A percentile compares a stretch with the other conserved stretches of the same genome.
Evolutionary conservation across 2,888 invertebrate species (phyloP).

Genomic region (Heteropelma amictum): DNA sequence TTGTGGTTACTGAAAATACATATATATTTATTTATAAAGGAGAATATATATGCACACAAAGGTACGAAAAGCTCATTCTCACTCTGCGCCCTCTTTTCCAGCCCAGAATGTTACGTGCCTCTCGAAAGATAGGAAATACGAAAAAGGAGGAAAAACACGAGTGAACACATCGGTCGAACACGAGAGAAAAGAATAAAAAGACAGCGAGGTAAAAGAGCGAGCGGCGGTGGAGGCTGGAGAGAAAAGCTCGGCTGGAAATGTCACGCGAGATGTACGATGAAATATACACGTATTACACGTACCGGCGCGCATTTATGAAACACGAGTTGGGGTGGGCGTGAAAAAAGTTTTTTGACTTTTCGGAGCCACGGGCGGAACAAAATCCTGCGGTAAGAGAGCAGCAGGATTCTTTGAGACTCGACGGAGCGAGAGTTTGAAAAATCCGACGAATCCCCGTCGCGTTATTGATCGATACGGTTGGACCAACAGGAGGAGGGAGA

Average conservation of each 20-base stretch:
- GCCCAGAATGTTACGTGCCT: slow-evolving; percentile 4
- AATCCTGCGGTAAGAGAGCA: too few relatives aligned
- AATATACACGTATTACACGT: too few relatives aligned
- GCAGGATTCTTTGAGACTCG: slow-evolving; percentile 6
- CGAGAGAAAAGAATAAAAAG: background rate
- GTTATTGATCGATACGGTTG: too few relatives aligned
- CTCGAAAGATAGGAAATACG: background rate
- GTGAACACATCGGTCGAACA: slow-evolving; percentile 9
- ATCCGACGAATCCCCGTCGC: too few relatives aligned
- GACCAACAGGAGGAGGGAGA: too few relatives aligned
- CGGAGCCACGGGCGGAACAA: too few relatives aligned
- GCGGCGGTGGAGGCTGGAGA: slow-evolving; percentile 10
- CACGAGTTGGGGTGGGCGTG: too few relatives aligned
- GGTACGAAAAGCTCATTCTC: slow-evolving; percentile 6
- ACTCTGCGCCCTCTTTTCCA: slow-evolving; percentile 18
- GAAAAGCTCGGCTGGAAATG: slow-evolving; percentile 40
- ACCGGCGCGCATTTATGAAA: too few relatives aligned
- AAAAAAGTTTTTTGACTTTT: too few relatives aligned
- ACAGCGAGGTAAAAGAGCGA: background rate
- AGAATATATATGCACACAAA: background rate
- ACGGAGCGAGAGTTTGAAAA: too few relatives aligned
- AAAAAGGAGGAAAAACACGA: slow-evolving; percentile 9
- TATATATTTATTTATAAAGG: too few relatives aligned
- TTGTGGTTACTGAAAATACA: slow-evolving; percentile 12
- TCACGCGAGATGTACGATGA: slow-evolving; percentile 23